Evolutionary conservation across 2,797 vertebrate species (phyloP).

Genomic region (Aplochiton taeniatus): DNA sequence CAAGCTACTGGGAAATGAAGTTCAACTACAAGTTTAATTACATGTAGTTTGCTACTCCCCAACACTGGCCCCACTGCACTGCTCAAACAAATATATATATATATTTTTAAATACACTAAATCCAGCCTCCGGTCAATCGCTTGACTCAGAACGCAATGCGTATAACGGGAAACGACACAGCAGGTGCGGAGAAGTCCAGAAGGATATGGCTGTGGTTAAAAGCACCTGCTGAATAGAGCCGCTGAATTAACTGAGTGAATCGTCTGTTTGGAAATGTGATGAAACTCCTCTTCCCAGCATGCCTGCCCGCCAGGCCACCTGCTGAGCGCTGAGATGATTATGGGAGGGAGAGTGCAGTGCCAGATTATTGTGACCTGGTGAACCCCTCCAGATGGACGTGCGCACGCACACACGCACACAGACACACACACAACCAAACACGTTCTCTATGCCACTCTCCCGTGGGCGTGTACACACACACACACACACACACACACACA

Average conservation of each 20-base stretch:
- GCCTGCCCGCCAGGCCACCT: conserved; percentile 66
- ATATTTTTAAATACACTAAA: too few species aligned
- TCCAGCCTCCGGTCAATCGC: too few species aligned
- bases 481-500: conserved; percentile 5
- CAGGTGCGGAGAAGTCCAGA: too few species aligned
- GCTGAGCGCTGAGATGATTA: conserved; percentile 70
- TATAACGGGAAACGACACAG: too few species aligned
- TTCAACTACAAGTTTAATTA: too few species aligned
- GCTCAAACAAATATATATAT: too few species aligned
- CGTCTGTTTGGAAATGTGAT: conserved; percentile 36
- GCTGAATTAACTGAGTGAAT: conserved; percentile 23
- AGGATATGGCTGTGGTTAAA: too few species aligned
- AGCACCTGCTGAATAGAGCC: too few species aligned
- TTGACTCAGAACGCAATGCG: too few species aligned
- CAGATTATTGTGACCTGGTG: conserved; percentile 71
- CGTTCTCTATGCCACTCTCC: too few species aligned
- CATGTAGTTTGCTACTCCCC: too few species aligned
- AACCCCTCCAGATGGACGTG: conserved; percentile 71
- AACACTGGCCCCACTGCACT: too few species aligned
- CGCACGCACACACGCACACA: conserved; percentile 35
- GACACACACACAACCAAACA: conserved; percentile 27
- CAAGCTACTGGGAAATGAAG: not conserved
- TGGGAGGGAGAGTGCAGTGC: conserved; percentile 64
- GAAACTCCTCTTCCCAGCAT: conserved; percentile 61
- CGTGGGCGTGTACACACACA: conserved; percentile 1